Base-by-base conservation (phyloP, 1,140 invertebrate genomes). In the Plectrocnemia conspersa region DNA sequence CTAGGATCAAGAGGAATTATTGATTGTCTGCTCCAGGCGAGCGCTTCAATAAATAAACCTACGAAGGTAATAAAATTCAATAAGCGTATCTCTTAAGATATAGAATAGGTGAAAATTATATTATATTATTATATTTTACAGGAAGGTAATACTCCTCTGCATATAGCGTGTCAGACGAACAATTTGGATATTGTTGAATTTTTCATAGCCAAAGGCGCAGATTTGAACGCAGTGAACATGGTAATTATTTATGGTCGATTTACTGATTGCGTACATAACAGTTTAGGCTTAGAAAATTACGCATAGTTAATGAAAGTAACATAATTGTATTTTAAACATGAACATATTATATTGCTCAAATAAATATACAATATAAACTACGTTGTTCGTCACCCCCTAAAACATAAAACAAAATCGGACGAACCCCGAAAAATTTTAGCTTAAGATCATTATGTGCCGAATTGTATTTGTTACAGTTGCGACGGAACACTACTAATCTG, bases 1-100 rank as follows among this genome's bases (percentile, higher is more conserved):
- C 77, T 83, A 56, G 86, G 86, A 18, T 85, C 87, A 62, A 77
- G 79, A 49, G 83, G 86, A 22, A 86, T 88, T 44, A 75, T 88
- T 16, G 82, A 86, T 58, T 76, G 79, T 35, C 72, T 91, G 15
- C 70, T 89, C 5, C 78, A 82, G 55, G 78, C 81, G 33, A 82
- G 83, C 1, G 80, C 81, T 16, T 76, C 81, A 46, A 72, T 88
- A 10, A 82, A 87, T 64, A 78, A 82, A 65, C 81, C 83, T 65
- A 86, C 86, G 67, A 84, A 84, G 71, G 86, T 87, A 71, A 13
- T 47, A n/a, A 42, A 42, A 29, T 29, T 29, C 27, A 29, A 29
- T 29, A 29, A 29, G 27, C 27, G 27, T 7, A 29, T 29, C n/a
- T 29, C 27, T 7, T 29, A 29, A 29, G n/a, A n/a, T 29, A 7